Percentiles rank a stretch among this genome's conserved stretches.
Conservation (phyloP, 2,113 vertebrate species). For the Pelecanoides urinatrix region DNA sequence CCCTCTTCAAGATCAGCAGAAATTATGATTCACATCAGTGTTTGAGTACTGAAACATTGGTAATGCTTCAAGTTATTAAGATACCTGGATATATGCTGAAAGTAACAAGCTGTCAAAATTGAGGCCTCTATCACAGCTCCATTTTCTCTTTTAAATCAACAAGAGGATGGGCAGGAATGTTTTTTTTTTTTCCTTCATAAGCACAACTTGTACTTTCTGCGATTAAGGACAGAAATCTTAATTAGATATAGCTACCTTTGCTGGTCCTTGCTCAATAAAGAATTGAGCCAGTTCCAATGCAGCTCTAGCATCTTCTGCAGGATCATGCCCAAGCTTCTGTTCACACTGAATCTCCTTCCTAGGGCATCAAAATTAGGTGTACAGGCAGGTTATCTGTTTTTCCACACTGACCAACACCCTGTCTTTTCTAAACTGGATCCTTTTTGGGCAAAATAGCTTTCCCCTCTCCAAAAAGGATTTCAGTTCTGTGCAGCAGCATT, state of each 20-base stretch:
- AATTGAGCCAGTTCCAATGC: slow-evolving; percentile 85
- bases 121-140: not conserved
- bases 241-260: slow-evolving; percentile 70
- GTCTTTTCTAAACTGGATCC: slow-evolving; percentile 3
- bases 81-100: not conserved
- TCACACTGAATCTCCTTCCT: slow-evolving; percentile 85
- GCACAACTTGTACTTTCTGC: not conserved
- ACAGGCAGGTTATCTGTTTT: slow-evolving; percentile 32
- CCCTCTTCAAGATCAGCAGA: not conserved
- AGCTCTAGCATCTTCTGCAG: slow-evolving; percentile 84
- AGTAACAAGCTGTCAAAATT: not conserved
- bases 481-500: slow-evolving; percentile 21
- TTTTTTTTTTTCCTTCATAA: not conserved
- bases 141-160: not conserved
- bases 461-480: slow-evolving; percentile 10
- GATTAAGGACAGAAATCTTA: not conserved
- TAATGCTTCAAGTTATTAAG: not conserved
- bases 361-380: slow-evolving; percentile 25
- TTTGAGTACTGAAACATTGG: not conserved
- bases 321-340: slow-evolving; percentile 78
- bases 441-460: not conserved
- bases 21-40: not conserved
- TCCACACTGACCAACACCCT: slow-evolving; percentile 17
- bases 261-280: slow-evolving; percentile 85
- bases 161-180: not conserved